Base-by-base conservation (phyloP, 2,113 vertebrate species). In the Gasterosteus nipponicus region DNA sequence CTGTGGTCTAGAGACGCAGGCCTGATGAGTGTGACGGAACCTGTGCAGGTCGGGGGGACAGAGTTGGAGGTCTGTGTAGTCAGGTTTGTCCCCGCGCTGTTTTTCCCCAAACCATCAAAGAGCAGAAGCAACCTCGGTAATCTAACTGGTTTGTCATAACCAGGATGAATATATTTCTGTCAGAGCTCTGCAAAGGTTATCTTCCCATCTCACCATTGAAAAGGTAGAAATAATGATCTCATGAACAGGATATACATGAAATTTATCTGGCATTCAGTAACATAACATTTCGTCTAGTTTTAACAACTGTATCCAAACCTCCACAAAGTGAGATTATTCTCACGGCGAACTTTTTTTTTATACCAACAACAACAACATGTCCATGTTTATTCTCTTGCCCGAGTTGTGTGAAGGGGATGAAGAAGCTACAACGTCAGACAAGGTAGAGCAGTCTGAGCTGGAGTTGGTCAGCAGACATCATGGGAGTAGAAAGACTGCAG, bases 401-500 rank as follows among this genome's bases (percentile, higher is more conserved):
- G 16, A 47, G 33, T 42, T 19, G 7, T 54, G 26, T 26, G 44
- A 29, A 63, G 22, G 5, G n/a, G 12, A n/a, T 46, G 41, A 49
- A 65, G 61, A 65, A 65, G 26, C 29, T 47, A 56, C 51, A 14
- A 10, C 19, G 78, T 68, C 51, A 38, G 75, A 80, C 12, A 19
- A 58, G 46, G 11, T 15, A 16, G 19, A 75, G 65, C 49, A 33
- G 56, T 86, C 70, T 49, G 47, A 35, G 54, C 58, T 67, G 51
- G 3, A 63, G 64, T 15, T 35, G 60, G 73, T 59, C 76, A 77
- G 69, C 42, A 82, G 77, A 85, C 78, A 76, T 81, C 71, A 73
- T 74, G 70, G 87, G 47, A 78, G 65, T 11, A 73, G 70, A 70
- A 72, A 61, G 71, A 70, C 53, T 19, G 69, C 80, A 77, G 80